A percentile compares a stretch with the other conserved stretches of the same genome.
phyloP scores from a whole-genome alignment of 2,888 invertebrate genomes.

The Pyrrhia umbra region DNA sequence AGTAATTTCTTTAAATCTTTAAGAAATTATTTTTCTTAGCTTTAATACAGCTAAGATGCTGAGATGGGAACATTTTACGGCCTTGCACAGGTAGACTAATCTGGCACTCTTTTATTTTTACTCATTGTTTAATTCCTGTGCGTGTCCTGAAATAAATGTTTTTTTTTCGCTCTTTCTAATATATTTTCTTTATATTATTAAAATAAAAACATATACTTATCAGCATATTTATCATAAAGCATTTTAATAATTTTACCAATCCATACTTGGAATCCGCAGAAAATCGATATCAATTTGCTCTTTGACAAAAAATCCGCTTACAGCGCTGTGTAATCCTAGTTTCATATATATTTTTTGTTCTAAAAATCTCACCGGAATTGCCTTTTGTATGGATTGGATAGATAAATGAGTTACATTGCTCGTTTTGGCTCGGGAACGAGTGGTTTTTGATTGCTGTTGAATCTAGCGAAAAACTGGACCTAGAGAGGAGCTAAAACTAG shows the following conservation, averaged over 20 bases:
- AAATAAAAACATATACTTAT: background rate
- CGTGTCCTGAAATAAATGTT: too few relatives aligned
- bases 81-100: too few relatives aligned
- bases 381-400: constrained; percentile 13
- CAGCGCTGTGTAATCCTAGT: constrained; percentile 16
- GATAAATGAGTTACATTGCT: constrained; percentile 29
- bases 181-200: too few relatives aligned
- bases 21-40: too few relatives aligned
- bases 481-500: too few relatives aligned
- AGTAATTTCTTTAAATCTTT: too few relatives aligned
- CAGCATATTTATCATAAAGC: background rate
- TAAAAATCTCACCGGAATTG: constrained; percentile 4
- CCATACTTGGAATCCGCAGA: background rate
- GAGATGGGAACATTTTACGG: too few relatives aligned
- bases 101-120: too few relatives aligned
- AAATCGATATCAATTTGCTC: constrained; percentile 1
- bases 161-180: too few relatives aligned
- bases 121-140: too few relatives aligned
- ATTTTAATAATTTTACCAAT: background rate
- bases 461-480: too few relatives aligned
- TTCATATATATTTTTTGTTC: constrained; percentile 11
- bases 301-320: constrained; percentile 14
- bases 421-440: background rate
- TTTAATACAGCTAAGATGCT: too few relatives aligned
- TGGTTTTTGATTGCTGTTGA: constrained; percentile 23